A percentile compares a stretch with the other conserved stretches of the same genome.
These are phyloP conservation scores for Cerceris rybyensis DNA, from an alignment of 2,888 invertebrate species.

Conservation along the genomic window DNA sequence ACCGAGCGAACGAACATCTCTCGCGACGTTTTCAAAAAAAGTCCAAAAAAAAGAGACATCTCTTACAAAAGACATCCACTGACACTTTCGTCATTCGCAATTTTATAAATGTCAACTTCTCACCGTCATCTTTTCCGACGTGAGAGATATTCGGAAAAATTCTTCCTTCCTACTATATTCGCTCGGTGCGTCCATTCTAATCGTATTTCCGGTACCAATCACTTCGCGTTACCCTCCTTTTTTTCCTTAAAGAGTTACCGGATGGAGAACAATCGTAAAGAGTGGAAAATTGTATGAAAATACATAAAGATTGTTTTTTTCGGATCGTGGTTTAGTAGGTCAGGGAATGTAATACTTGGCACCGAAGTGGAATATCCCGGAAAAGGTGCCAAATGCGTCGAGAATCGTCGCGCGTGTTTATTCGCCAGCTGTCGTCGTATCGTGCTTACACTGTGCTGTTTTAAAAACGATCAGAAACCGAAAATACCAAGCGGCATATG, in stretches of 20 bases:
- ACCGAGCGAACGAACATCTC: slow-evolving; percentile 9
- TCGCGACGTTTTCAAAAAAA: no score
- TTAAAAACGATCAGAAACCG: slow-evolving; percentile 19
- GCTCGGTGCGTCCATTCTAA: no score
- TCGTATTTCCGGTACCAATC: no score
- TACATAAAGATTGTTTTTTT: not conserved
- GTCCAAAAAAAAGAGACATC: no score
- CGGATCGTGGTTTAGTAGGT: slow-evolving; percentile 27
- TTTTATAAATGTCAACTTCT: not conserved
- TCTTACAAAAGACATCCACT: not conserved
- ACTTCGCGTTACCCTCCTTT: no score
- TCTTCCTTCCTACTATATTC: no score
- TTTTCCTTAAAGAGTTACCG: no score
- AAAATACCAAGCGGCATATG: slow-evolving; percentile 15
- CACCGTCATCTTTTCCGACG: no score
- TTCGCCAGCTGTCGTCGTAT: slow-evolving; percentile 30
- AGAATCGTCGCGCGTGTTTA: slow-evolving; percentile 41
- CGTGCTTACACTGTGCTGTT: not conserved
- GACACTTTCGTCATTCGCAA: not conserved
- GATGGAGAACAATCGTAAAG: no score
- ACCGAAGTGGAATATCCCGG: not conserved
- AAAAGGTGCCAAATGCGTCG: slow-evolving; percentile 38
- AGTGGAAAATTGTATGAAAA: not conserved
- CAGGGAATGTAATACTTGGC: slow-evolving; percentile 40
- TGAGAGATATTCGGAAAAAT: no score